phyloP scores from a whole-genome alignment of 2,888 invertebrate genomes.

The Agriopis marginaria region DNA sequence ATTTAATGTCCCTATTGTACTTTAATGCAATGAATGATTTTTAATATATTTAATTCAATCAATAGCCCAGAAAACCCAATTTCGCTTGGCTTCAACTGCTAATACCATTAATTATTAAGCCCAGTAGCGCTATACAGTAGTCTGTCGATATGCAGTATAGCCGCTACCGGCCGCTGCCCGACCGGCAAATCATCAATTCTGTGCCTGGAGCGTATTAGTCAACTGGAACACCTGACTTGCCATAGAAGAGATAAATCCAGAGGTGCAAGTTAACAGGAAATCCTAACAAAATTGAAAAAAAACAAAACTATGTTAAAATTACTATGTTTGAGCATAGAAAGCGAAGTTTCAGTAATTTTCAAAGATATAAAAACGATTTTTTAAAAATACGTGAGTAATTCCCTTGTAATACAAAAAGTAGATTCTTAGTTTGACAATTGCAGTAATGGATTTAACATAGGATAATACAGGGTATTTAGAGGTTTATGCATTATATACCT shows the following conservation, averaged over 20 bases:
- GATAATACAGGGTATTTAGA: too few species aligned
- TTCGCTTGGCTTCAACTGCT: slow-evolving; percentile 2
- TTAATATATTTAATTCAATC: too few species aligned
- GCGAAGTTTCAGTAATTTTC: not conserved
- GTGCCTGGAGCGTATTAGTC: slow-evolving; percentile 28
- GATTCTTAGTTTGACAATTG: too few species aligned
- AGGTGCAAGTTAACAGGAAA: not conserved
- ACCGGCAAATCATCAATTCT: slow-evolving; percentile 27
- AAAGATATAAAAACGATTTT: not conserved
- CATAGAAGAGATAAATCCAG: not conserved
- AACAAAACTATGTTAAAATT: not conserved
- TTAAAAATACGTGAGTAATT: too few species aligned
- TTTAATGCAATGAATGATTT: too few species aligned
- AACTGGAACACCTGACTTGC: slow-evolving; percentile 21
- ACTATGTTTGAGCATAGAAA: not conserved
- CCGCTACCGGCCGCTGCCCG: not conserved
- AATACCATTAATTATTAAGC: slow-evolving; percentile 25
- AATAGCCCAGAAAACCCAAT: not conserved
- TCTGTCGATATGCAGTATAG: not conserved
- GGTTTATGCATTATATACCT: too few species aligned
- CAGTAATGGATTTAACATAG: too few species aligned
- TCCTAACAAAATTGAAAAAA: not conserved
- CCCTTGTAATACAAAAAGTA: too few species aligned
- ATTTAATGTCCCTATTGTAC: too few species aligned
- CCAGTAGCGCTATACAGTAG: slow-evolving; percentile 22